Evolutionary conservation across 2,888 invertebrate genomes (phyloP).

Genomic region (Dasysyrphus albostriatus): DNA sequence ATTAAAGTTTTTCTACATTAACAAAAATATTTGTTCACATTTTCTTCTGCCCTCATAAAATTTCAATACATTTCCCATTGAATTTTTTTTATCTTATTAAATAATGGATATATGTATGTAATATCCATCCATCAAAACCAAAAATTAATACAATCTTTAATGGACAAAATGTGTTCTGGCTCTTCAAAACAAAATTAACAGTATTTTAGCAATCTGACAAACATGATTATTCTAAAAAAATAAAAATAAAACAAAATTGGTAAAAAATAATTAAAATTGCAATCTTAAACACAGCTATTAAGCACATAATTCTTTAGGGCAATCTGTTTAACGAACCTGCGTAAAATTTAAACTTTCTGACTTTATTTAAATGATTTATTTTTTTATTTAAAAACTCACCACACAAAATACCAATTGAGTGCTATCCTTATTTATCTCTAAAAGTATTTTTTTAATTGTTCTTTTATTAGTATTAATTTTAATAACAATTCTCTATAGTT

Average conservation of each 20-base stretch:
- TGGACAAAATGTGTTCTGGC: background rate
- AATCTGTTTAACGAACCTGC: constrained; percentile 13
- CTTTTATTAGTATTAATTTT: background rate
- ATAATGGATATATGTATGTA: too few species aligned
- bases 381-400: constrained; percentile 80
- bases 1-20: too few species aligned
- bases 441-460: constrained; percentile 40
- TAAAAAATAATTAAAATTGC: constrained; percentile 6
- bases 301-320: constrained; percentile 44
- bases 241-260: too few species aligned
- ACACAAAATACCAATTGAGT: constrained; percentile 82
- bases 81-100: too few species aligned
- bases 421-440: constrained; percentile 66
- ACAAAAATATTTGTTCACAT: too few species aligned
- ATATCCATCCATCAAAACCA: background rate
- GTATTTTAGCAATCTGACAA: constrained; percentile 62
- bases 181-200: background rate
- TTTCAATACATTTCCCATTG: too few species aligned
- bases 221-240: constrained; percentile 25
- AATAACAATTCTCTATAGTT: background rate
- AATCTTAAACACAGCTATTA: constrained; percentile 38
- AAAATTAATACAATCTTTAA: background rate
- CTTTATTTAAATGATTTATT: constrained; percentile 1
- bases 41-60: background rate
- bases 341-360: constrained; percentile 14